A percentile compares a stretch with the other conserved stretches of the same genome.
Evolutionary conservation across 1,140 invertebrate genomes (phyloP).

Genomic region (Venustaconcha ellipsiformis): DNA sequence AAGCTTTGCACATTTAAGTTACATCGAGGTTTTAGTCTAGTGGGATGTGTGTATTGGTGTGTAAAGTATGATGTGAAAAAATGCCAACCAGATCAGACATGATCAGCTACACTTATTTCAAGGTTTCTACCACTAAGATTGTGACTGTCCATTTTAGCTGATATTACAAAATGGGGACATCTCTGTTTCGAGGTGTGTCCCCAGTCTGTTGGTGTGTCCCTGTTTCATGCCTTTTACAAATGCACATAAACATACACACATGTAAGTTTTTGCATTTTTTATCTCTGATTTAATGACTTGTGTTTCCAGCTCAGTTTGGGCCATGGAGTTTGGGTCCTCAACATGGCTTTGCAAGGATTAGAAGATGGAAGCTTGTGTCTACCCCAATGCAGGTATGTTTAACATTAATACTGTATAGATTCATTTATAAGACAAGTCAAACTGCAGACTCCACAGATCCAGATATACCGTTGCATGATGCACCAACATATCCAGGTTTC

Average conservation of each 20-base stretch:
- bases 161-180: not conserved
- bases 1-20: too few relatives aligned
- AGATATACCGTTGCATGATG: not conserved
- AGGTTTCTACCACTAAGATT: too few relatives aligned
- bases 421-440: not conserved
- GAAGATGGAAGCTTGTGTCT: conserved; percentile 90
- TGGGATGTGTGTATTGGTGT: too few relatives aligned
- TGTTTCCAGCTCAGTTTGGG: conserved; percentile 88
- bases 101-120: too few relatives aligned
- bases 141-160: too few relatives aligned
- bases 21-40: too few relatives aligned
- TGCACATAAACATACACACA: not conserved
- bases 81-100: too few relatives aligned
- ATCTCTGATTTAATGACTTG: not conserved
- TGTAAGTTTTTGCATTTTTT: not conserved
- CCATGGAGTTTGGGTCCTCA: conserved; percentile 89
- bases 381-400: conserved; percentile 71
- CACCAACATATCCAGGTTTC: not conserved
- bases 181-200: not conserved
- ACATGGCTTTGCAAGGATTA: conserved; percentile 93
- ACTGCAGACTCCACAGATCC: not conserved
- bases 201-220: not conserved
- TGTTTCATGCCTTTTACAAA: not conserved
- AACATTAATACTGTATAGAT: conserved; percentile 1
- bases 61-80: too few relatives aligned